Conservation (phyloP, 2,888 invertebrate genomes). For the Apotomis betuletana region DNA sequence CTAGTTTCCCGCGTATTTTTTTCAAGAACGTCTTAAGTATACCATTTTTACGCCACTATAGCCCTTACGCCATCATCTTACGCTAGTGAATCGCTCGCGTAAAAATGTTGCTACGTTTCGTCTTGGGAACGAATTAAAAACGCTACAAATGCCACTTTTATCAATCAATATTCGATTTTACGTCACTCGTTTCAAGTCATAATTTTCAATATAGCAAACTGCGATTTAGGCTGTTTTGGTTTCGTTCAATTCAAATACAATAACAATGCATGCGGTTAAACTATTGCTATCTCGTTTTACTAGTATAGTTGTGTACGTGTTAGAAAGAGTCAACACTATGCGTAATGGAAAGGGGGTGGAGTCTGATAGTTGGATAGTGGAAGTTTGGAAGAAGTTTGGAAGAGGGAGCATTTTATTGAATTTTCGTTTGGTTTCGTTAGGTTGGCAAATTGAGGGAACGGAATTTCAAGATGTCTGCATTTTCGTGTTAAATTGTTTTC, state of each 20-base stretch:
- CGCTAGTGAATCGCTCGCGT: slow-evolving; percentile 80
- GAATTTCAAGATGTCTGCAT: slow-evolving; percentile 61
- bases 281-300: slow-evolving; percentile 65
- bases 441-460: slow-evolving; percentile 57
- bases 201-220: slow-evolving; percentile 28
- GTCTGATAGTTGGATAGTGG: slow-evolving; percentile 75
- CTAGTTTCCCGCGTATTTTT: slow-evolving; percentile 75
- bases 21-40: slow-evolving; percentile 81
- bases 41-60: slow-evolving; percentile 80
- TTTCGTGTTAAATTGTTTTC: slow-evolving; percentile 35
- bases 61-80: slow-evolving; percentile 78
- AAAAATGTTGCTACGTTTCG: slow-evolving; percentile 75
- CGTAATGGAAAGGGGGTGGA: slow-evolving; percentile 63
- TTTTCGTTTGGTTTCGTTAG: slow-evolving; percentile 66
- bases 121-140: slow-evolving; percentile 52
- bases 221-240: slow-evolving; percentile 48
- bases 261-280: slow-evolving; percentile 71
- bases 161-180: slow-evolving; percentile 44
- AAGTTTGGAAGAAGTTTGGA: slow-evolving; percentile 81
- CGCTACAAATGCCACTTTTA: slow-evolving; percentile 41
- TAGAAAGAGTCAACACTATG: slow-evolving; percentile 59
- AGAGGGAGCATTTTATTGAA: slow-evolving; percentile 79
- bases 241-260: slow-evolving; percentile 67
- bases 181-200: fast-evolving
- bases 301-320: slow-evolving; percentile 47